A percentile compares a stretch with the other conserved stretches of the same genome.
Evolutionary conservation across 2,888 invertebrate genomes (phyloP).

Genomic region (Tetheella fluctuosa): DNA sequence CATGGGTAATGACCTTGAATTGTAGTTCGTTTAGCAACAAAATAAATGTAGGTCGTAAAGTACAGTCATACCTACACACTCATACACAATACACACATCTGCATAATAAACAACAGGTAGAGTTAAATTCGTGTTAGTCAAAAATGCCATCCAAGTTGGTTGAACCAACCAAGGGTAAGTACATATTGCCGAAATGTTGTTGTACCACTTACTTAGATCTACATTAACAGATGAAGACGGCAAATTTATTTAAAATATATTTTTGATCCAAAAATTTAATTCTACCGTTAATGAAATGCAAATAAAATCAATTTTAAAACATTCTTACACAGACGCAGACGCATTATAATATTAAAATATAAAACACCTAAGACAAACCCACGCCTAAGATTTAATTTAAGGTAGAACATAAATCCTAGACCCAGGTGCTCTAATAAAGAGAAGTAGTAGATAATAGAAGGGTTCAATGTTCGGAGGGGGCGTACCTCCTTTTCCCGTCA

Average conservation of each 20-base stretch:
- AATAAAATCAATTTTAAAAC: neutral
- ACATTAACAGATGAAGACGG: neutral
- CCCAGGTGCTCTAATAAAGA: slow-evolving; percentile 1
- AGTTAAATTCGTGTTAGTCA: neutral
- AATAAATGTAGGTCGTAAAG: slow-evolving; percentile 50
- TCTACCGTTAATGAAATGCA: neutral
- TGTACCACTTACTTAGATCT: neutral
- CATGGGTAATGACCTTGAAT: slow-evolving; percentile 75
- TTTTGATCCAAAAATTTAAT: neutral
- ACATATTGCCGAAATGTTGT: neutral
- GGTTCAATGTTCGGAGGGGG: slow-evolving; percentile 64
- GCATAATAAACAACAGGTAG: slow-evolving; percentile 26
- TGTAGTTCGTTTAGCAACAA: slow-evolving; percentile 57
- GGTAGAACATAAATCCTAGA: neutral
- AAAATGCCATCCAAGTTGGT: too few species aligned
- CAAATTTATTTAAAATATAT: too few species aligned
- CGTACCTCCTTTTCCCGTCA: slow-evolving; percentile 62
- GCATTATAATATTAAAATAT: neutral
- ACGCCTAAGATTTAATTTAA: neutral
- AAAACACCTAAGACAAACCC: neutral
- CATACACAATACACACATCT: slow-evolving; percentile 22
- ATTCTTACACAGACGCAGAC: neutral
- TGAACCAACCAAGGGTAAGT: neutral
- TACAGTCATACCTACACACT: slow-evolving; percentile 19
- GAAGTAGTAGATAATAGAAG: slow-evolving; percentile 16